Conservation (phyloP, 2,888 invertebrate species). For the Helicoverpa assulta region DNA sequence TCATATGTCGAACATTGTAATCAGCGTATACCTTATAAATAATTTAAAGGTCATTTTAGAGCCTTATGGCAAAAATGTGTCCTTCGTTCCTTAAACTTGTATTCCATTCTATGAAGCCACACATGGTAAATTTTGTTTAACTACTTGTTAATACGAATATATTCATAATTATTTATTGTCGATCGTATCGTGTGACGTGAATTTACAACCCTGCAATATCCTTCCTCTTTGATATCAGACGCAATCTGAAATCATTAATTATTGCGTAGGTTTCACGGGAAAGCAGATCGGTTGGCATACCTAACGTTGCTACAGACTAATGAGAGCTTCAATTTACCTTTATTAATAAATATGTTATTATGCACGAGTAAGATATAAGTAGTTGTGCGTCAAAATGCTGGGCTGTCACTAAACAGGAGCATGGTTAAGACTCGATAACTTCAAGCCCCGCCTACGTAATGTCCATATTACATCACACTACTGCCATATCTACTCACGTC, state of each 20-base stretch:
- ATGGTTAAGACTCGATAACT: slow-evolving; percentile 33
- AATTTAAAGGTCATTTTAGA: slow-evolving; percentile 40
- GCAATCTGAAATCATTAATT: slow-evolving; percentile 37
- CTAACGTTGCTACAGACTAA: slow-evolving; percentile 1
- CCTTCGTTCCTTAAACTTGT: slow-evolving; percentile 19
- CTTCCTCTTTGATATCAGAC: slow-evolving; percentile 42
- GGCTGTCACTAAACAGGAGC: slow-evolving; percentile 31
- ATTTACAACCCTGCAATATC: slow-evolving; percentile 41
- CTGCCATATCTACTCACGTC: slow-evolving; percentile 19
- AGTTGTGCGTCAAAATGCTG: slow-evolving; percentile 16
- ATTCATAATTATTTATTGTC: slow-evolving; percentile 36
- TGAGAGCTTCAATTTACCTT: slow-evolving; percentile 4
- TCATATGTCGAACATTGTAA: slow-evolving; percentile 54
- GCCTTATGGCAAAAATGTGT: slow-evolving; percentile 27
- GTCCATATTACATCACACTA: slow-evolving; percentile 11
- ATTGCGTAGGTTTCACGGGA: slow-evolving; percentile 18
- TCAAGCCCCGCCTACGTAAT: slow-evolving; percentile 38
- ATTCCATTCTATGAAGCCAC: slow-evolving; percentile 14
- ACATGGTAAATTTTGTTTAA: slow-evolving; percentile 20
- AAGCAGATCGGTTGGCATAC: slow-evolving; percentile 14
- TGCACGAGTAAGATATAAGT: neutral
- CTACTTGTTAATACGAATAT: slow-evolving; percentile 24
- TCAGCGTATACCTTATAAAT: slow-evolving; percentile 49
- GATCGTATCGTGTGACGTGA: slow-evolving; percentile 34
- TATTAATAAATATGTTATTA: slow-evolving; percentile 14